Percentiles rank a stretch among this genome's conserved stretches.
Conservation (phyloP, 2,113 vertebrate species). For the Phyllostomus hastatus region DNA sequence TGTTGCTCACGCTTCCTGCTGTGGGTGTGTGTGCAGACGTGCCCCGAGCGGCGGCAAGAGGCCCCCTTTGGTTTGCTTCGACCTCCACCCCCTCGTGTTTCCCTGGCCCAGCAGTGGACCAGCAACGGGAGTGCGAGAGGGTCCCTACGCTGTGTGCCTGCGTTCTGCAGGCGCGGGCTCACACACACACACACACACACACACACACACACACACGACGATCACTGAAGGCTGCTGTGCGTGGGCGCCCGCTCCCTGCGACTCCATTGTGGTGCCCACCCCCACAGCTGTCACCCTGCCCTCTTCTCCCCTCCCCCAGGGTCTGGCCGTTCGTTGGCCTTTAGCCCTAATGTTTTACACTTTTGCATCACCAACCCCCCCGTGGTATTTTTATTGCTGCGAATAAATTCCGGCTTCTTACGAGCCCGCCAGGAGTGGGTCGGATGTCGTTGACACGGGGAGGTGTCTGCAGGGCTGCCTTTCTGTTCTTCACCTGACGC, state of each 20-base stretch:
- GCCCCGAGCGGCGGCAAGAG: neutral
- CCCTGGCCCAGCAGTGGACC: neutral
- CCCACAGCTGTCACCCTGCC: neutral
- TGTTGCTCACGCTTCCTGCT: neutral
- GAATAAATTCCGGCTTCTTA: neutral
- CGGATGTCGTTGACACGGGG: neutral
- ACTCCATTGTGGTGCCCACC: neutral
- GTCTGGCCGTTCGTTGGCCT: neutral
- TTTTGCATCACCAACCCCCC: neutral
- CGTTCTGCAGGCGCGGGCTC: too few species aligned
- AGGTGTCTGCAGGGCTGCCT: neutral
- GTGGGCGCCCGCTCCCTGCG: accelerated
- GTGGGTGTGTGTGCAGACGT: neutral
- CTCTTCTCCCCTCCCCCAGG: accelerated
- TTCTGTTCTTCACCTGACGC: neutral
- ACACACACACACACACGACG: too few species aligned
- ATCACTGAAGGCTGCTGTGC: neutral
- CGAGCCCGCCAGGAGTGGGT: neutral
- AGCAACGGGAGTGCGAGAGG: neutral
- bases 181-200: too few species aligned
- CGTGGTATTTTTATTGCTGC: neutral
- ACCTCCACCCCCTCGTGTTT: neutral
- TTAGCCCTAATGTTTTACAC: neutral
- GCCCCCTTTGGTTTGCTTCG: neutral
- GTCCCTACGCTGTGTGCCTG: too few species aligned